Percentiles rank a stretch among this genome's conserved stretches.
Evolutionary conservation across 2,113 vertebrate genomes (phyloP).

Genomic region (Gorsachius goisagi): DNA sequence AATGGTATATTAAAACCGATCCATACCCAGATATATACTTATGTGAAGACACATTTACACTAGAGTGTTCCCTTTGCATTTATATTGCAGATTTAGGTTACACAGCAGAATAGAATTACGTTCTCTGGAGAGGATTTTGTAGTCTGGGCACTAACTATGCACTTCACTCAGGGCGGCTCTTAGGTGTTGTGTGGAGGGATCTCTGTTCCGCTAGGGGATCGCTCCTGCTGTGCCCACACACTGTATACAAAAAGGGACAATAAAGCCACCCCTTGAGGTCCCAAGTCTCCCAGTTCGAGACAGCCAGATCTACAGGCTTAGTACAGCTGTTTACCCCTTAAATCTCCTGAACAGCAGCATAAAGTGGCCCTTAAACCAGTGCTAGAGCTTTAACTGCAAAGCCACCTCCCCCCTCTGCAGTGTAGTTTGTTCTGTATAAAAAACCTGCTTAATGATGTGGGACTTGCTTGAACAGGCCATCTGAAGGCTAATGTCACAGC

Average conservation of each 20-base stretch:
- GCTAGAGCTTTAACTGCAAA: background rate
- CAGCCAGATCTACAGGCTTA: background rate
- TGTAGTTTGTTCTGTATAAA: background rate
- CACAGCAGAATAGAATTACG: background rate
- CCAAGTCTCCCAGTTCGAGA: background rate
- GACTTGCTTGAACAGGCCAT: background rate
- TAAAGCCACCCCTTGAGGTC: background rate
- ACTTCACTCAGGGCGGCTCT: background rate
- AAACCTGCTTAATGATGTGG: background rate
- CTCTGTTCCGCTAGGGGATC: background rate
- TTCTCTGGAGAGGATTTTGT: background rate
- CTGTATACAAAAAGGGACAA: fast-evolving
- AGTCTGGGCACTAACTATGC: background rate
- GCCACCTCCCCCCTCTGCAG: background rate
- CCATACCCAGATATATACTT: background rate
- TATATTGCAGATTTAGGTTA: background rate
- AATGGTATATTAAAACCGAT: background rate
- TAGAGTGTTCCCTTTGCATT: background rate
- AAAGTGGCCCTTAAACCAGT: background rate
- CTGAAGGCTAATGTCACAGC: background rate
- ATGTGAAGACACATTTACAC: background rate
- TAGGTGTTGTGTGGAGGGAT: background rate
- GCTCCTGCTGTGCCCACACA: fast-evolving
- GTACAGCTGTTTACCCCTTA: background rate
- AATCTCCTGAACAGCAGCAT: background rate